Base-by-base conservation (phyloP, 1,140 invertebrate genomes). In the Nomia melanderi region DNA sequence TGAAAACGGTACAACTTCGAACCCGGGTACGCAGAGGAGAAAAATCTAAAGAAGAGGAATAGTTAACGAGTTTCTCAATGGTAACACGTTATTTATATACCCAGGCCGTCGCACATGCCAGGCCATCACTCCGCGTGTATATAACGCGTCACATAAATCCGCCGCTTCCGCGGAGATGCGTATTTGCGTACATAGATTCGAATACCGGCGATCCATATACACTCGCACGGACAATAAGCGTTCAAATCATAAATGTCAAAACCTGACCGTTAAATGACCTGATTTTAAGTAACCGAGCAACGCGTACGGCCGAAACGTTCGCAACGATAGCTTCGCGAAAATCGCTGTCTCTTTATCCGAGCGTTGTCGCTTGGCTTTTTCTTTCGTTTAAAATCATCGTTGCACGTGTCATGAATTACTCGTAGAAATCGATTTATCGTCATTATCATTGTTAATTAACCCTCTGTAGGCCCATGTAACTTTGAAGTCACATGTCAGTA, bases 141-240 rank as follows among this genome's bases (percentile, higher is more conserved):
- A 27, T 31, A 71, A 25, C 41, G 29, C 7, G 29, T 62, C 57
- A 20, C 29, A 73, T 73, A 73, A 73, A 64, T 73, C 1, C 23
- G 12, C 36, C 17, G 63, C 7, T 73, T 66, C n/a, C 36, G 36
- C 25, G 44, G 3, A 12, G 14, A 64, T 12, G 20, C 9, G 29
- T 53, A 53, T 64, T 9, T 33, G 25, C 17, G 1, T 20, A 47
- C 17, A 0, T 31, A 20, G 23, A 73, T 53, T 25, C 39, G 31
- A 36, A 50, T 36, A 50, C 31, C 60, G 60, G 31, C 29, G 59
- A 73, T 64, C 59, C 44, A 64, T n/a, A 11, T n/a, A 23, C 36
- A 14, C 36, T 50, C n/a, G 25, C 39, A 33, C 36, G 27, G 54
- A 54, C 23, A 27, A 27, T 14, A 50, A n/a, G n/a, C 27, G 8